A percentile compares a stretch with the other conserved stretches of the same genome.
phyloP scores from a whole-genome alignment of 35 echinoderm and acorn worm genomes.

The Lytechinus variegatus region DNA sequence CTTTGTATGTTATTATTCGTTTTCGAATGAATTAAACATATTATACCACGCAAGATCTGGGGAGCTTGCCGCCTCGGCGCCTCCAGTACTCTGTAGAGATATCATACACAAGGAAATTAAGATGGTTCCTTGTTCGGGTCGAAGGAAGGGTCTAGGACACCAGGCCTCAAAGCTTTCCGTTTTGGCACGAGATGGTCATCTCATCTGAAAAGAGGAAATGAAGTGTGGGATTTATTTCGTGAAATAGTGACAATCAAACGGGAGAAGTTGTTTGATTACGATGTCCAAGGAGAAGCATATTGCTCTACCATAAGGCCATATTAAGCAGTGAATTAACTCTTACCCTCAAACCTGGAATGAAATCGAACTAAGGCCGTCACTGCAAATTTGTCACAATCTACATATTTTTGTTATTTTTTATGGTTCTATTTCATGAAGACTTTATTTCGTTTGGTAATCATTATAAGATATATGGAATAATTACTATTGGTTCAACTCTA shows the following conservation, averaged over 20 bases:
- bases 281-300: not conserved
- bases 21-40: not conserved
- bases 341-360: too few species aligned
- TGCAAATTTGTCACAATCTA: too few species aligned
- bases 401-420: too few species aligned
- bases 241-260: not conserved
- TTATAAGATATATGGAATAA: too few species aligned
- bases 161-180: not conserved
- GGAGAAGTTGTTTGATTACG: not conserved
- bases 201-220: not conserved
- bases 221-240: not conserved
- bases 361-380: too few species aligned
- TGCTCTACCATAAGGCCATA: not conserved
- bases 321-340: too few species aligned
- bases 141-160: not conserved
- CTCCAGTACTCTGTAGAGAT: not conserved
- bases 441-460: too few species aligned
- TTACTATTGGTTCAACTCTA: too few species aligned
- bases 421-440: too few species aligned
- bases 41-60: not conserved
- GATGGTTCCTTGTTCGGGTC: not conserved
- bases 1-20: not conserved
- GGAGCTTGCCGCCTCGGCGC: not conserved
- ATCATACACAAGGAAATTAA: not conserved
- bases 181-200: not conserved